Conservation (phyloP, 2,888 invertebrate species). For the Torymus aiolomorphi region DNA sequence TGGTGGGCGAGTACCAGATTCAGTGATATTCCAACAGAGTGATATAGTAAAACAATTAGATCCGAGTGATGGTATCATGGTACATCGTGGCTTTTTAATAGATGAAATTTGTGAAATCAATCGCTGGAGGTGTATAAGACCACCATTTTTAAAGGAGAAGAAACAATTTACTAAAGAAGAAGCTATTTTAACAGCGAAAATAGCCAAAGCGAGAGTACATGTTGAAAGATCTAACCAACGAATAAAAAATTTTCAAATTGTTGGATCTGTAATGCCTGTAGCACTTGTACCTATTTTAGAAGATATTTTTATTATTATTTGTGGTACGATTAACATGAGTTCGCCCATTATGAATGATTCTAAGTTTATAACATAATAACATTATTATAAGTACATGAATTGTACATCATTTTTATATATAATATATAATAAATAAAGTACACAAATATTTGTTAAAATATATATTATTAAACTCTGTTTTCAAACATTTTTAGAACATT, state of each 20-base stretch:
- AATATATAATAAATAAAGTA: background rate
- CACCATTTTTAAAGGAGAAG: conserved; percentile 55
- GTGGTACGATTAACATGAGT: conserved; percentile 9
- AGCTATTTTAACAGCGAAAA: conserved; percentile 43
- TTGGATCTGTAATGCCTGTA: conserved; percentile 5
- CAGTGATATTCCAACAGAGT: too few relatives aligned
- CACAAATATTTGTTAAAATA: background rate
- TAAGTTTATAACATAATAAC: background rate
- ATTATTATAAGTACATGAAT: background rate
- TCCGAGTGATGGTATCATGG: conserved; percentile 6
- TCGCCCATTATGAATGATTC: conserved; percentile 5
- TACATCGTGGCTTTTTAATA: conserved; percentile 56
- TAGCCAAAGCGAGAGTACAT: conserved; percentile 58
- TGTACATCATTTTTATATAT: too few relatives aligned
- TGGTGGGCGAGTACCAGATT: conserved; percentile 1
- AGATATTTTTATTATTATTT: conserved; percentile 15
- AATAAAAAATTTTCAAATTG: conserved; percentile 53
- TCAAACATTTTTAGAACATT: background rate
- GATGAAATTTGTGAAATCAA: conserved; percentile 55
- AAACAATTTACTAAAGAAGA: conserved; percentile 58
- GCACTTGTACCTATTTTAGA: conserved; percentile 3
- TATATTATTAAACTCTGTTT: background rate
- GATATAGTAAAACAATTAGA: background rate
- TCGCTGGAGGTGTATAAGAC: conserved; percentile 52
- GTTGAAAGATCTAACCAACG: conserved; percentile 53